phyloP scores from a whole-genome alignment of 1,140 invertebrate genomes.

The Cardiocondyla obscurior region DNA sequence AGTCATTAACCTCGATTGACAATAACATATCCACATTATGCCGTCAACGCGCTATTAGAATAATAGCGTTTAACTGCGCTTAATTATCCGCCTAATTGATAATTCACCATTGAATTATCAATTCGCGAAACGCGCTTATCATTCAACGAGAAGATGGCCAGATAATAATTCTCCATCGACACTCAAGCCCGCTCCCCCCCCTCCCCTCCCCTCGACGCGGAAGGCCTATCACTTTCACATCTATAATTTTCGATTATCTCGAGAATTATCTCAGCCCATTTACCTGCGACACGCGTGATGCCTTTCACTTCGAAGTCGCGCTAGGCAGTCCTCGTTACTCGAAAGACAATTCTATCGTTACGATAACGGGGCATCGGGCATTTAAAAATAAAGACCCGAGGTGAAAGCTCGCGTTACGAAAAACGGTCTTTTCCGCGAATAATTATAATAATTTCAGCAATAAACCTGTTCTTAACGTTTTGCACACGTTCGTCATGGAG shows the following conservation, averaged over 20 bases:
- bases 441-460: neutral
- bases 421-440: neutral
- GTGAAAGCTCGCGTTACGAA: neutral
- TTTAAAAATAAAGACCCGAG: constrained; percentile 3
- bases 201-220: too few species aligned
- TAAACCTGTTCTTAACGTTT: neutral
- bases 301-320: neutral
- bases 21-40: constrained; percentile 20
- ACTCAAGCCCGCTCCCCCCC: neutral
- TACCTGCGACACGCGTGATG: constrained; percentile 24
- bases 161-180: constrained; percentile 10
- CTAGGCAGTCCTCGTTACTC: neutral
- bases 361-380: neutral
- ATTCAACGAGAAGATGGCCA: neutral
- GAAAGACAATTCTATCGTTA: constrained; percentile 18
- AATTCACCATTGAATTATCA: constrained; percentile 14
- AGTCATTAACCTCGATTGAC: constrained; percentile 46
- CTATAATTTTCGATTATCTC: constrained; percentile 21
- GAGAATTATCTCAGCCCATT: constrained; percentile 3
- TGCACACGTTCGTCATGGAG: constrained; percentile 8
- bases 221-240: constrained; percentile 18
- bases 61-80: constrained; percentile 38
- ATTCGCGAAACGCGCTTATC: constrained; percentile 24
- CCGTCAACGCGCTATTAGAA: constrained; percentile 33
- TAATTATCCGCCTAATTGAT: constrained; percentile 40